Evolutionary conservation across 2,113 vertebrate genomes (phyloP).

Genomic region (Microtus richardsoni): DNA sequence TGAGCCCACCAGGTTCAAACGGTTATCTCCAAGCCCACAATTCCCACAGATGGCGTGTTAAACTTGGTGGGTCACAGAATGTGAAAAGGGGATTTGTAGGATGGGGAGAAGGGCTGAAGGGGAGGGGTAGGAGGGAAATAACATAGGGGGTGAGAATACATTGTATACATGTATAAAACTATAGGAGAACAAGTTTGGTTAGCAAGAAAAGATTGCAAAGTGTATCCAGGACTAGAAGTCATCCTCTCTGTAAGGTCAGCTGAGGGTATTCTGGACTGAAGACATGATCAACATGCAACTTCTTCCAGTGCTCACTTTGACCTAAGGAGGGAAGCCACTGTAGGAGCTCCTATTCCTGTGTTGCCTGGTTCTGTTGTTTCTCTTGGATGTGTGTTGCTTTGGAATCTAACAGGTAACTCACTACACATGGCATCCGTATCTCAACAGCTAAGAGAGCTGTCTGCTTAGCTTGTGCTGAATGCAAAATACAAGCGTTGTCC

Average conservation of each 20-base stretch:
- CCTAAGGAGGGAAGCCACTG: neutral
- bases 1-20: neutral
- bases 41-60: neutral
- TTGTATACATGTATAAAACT: neutral
- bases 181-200: neutral
- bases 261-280: neutral
- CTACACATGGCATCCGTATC: neutral
- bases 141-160: neutral
- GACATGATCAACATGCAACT: neutral
- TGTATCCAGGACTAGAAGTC: neutral
- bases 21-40: neutral
- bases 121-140: neutral
- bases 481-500: neutral
- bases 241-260: neutral
- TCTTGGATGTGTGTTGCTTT: neutral
- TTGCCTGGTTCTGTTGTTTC: neutral
- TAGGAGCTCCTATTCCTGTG: neutral
- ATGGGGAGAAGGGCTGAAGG: neutral
- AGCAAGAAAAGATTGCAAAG: neutral
- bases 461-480: neutral
- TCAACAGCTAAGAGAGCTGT: neutral
- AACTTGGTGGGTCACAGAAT: neutral
- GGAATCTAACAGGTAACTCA: neutral
- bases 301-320: neutral
- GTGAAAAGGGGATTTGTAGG: neutral